Base-by-base conservation (phyloP, 2,113 vertebrate genomes). In the Indicator indicator region DNA sequence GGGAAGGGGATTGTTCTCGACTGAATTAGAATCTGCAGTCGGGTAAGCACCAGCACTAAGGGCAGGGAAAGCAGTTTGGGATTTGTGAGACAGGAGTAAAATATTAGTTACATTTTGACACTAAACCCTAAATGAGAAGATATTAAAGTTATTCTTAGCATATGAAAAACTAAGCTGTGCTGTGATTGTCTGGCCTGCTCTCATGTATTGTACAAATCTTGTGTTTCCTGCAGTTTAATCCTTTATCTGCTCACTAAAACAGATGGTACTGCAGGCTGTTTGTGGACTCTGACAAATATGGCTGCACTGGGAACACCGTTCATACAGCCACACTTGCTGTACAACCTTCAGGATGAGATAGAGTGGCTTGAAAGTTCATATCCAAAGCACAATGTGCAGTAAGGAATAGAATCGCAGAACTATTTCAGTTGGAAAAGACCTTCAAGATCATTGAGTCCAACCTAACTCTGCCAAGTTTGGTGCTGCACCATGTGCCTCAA, bases 221-320 rank as follows among this genome's bases (percentile, higher is more conserved):
- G 8, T 69, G 90, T 87, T 78, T 90, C 67, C 81, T 89, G 74
- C 48, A 87, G 83, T 68, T 94, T 92, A 93, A 90, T 90, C 63
- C 86, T n/a, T 91, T 93, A 74, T 56, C 79, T 4, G 3, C 79
- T 88, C 76, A 74, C 46, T 91, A 75, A 95, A 95, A 83, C 88
- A 95, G 94, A 96, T 91, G 94, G 87, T 78, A 62, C 91, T 95
- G 83, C 62, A 91, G 82, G 83, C 94, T 96, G 79, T 94, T 91
- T 88, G 60, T 79, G 95, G 93, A 89, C 72, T 83, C 94, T 91
- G 85, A 93, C 85, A 95, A 91, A 93, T 54, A 88, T 1, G 69
- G 91, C 82, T 81, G 88, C 33, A 44, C 58, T 91, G 89, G 79
- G 89, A 96, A 69, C 27, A 10, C 60, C 65, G 58, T 67, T 95